Evolutionary conservation across 2,888 invertebrate species (phyloP), one percentile per base, ranked within the genome.

Genomic region (Portevinia maculata): DNA sequence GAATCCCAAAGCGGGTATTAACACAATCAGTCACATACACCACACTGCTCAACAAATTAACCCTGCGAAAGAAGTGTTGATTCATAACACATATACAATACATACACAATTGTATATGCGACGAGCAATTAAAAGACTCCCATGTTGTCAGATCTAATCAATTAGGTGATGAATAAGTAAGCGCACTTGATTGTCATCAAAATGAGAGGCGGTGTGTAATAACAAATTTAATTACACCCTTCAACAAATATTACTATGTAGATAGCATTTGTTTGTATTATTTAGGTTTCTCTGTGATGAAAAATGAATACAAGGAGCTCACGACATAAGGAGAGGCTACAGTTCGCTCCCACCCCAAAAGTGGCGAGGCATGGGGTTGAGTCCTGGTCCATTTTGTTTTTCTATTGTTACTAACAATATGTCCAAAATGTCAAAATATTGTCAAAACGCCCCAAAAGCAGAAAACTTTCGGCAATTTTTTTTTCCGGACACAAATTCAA

Each of bases 101-200:
- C 55, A 28, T 39, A 15, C 13, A 7, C 13, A 7, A 13, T 6
- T 39, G 39, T 39, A 24, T 48, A 74, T 60, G 32, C 50, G n/a
- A 48, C 11, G 62, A 17, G 60, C 83, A 83, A 83, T 83, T 83
- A 83, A 83, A 78, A 83, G 78, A 62, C 78, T 83, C 71, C 71
- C 83, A 78, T 52, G 52, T 50, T 76, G 70, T 71, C 83, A 67
- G 78, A 83, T 83, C 83, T 78, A 83, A 83, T 83, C 83, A 83
- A 83, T 83, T 78, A 73, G 62, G 7, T 71, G 73, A 83, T 83
- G 73, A 83, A 83, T 83, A 62, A 83, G 83, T 83, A 71, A 83
- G 44, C 78, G 67, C 71, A 30, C 55, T 73, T 65, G 78, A 83
- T 78, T 83, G 71, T 78, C 78, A 83, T 83, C 83, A 78, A 83